These are phyloP conservation scores for Syngnathus floridae DNA, from an alignment of 2,113 vertebrate species.

Conservation along the genomic window DNA sequence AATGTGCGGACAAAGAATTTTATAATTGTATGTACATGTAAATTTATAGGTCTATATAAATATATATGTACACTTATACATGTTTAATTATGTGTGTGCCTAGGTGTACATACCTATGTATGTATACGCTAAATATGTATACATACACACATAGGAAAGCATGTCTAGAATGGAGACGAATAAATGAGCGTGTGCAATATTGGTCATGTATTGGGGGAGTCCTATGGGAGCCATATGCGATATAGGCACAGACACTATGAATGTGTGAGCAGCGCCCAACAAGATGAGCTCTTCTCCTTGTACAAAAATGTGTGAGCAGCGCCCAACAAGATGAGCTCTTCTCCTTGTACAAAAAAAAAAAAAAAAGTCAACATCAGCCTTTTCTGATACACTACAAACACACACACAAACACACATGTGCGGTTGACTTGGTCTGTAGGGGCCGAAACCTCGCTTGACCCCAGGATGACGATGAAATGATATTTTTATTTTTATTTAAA, in stretches of 20 bases:
- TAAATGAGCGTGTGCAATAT: slow-evolving; percentile 77
- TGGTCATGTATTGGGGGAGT: slow-evolving; percentile 74
- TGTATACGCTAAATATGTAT: slow-evolving; percentile 75
- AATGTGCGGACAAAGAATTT: slow-evolving; percentile 65
- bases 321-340: slow-evolving; percentile 73
- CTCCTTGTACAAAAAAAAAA: slow-evolving; percentile 70
- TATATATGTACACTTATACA: slow-evolving; percentile 80
- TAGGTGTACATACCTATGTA: slow-evolving; percentile 74
- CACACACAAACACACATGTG: slow-evolving; percentile 25
- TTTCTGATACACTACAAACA: slow-evolving; percentile 67
- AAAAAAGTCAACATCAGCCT: slow-evolving; percentile 65
- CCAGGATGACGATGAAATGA: slow-evolving; percentile 78
- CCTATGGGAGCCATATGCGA: slow-evolving; percentile 73
- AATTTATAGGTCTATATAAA: slow-evolving; percentile 81
- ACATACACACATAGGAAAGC: slow-evolving; percentile 76
- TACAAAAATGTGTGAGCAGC: slow-evolving; percentile 75
- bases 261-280: slow-evolving; percentile 74
- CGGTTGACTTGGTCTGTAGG: slow-evolving; percentile 66
- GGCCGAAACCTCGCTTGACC: slow-evolving; percentile 70
- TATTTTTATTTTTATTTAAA: slow-evolving; percentile 85
- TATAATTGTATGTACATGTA: slow-evolving; percentile 79
- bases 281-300: slow-evolving; percentile 73
- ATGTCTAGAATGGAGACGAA: slow-evolving; percentile 74
- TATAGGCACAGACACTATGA: slow-evolving; percentile 74
- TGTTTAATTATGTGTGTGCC: slow-evolving; percentile 77